These are phyloP conservation scores for Bombylius discolor DNA, from an alignment of 2,888 invertebrate genomes.

Conservation along the genomic window DNA sequence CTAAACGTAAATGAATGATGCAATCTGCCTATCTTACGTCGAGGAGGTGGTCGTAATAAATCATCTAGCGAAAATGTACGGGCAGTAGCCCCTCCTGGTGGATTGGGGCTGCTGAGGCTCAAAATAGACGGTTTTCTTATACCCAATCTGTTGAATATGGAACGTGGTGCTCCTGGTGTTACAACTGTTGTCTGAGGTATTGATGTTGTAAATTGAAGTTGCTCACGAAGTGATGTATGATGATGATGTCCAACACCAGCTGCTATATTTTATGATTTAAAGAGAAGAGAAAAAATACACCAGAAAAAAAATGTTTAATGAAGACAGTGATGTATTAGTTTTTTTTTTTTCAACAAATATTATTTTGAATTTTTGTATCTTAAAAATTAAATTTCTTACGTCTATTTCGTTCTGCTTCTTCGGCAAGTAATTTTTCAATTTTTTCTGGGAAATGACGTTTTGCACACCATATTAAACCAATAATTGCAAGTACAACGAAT, in stretches of 20 bases:
- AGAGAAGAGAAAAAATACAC: not conserved
- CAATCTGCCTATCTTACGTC: conserved; percentile 52
- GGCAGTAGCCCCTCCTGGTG: conserved; percentile 49
- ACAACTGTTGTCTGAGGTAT: conserved; percentile 35
- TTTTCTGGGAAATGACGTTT: conserved; percentile 77
- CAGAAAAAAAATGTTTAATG: not conserved
- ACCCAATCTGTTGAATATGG: conserved; percentile 71
- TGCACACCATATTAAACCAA: conserved; percentile 71
- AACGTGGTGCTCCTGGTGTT: conserved; percentile 45
- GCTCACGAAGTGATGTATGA: conserved; percentile 48
- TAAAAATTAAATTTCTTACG: conserved; percentile 41
- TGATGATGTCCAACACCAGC: conserved; percentile 32
- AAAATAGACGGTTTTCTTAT: conserved; percentile 78
- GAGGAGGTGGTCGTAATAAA: conserved; percentile 70
- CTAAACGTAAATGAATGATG: not conserved
- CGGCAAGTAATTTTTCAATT: conserved; percentile 67
- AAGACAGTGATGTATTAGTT: too few relatives aligned
- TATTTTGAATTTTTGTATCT: not conserved
- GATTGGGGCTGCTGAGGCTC: conserved; percentile 57
- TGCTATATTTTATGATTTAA: conserved; percentile 16
- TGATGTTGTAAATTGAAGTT: conserved; percentile 41
- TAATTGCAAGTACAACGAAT: conserved; percentile 61
- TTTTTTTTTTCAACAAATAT: too few relatives aligned
- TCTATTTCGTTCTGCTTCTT: conserved; percentile 62
- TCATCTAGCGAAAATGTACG: conserved; percentile 81